Base-by-base conservation (phyloP, 2,888 invertebrate species). In the Esperia sulphurella region DNA sequence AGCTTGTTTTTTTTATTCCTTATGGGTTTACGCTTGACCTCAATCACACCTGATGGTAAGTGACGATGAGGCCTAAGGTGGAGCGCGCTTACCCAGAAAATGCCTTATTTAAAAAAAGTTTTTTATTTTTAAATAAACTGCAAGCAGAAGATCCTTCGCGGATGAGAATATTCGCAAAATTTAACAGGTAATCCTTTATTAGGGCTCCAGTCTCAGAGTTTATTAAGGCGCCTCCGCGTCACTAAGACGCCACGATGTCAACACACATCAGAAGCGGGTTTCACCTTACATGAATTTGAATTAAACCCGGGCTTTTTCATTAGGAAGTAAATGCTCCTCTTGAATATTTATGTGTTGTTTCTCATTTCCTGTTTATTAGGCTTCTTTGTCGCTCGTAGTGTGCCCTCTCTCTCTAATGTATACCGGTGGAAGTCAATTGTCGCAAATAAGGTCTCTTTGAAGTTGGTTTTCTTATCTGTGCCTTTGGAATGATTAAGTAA, bases 341-440 rank as follows among this genome's bases (percentile, higher is more conserved):
- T 80, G 77, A 75, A 82, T 81, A 79, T 79, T 75, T 76, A 82
- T 79, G 64, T 58, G 54, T 55, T 61, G 60, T 61, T 63, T 57
- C 66, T 65, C 71, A 69, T 72, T 68, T 59, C 61, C 65, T 65
- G 58, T 54, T 58, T 61, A 55, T 59, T 56, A 55, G 57, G 35
- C 47, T 51, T 52, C 48, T 38, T 50, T 53, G 41, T 39, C 37
- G 35, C 48, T 44, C 51, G 45, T 46, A 52, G 10, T 21, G 35
- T n/a, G 28, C 10, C 29, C 13, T 46, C 44, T 21, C 30, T 5
- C 42, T 50, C 50, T 43, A 44, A 41, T 46, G 50, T 48, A 56
- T 58, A 52, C 59, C 57, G 57, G 57, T 65, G 65, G 59, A 63
- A 62, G 65, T 66, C 64, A 63, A 65, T 66, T 63, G 61, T 58